Evolutionary conservation across 2,113 vertebrate species (phyloP).

Genomic region (Rhabdornis inornatus): DNA sequence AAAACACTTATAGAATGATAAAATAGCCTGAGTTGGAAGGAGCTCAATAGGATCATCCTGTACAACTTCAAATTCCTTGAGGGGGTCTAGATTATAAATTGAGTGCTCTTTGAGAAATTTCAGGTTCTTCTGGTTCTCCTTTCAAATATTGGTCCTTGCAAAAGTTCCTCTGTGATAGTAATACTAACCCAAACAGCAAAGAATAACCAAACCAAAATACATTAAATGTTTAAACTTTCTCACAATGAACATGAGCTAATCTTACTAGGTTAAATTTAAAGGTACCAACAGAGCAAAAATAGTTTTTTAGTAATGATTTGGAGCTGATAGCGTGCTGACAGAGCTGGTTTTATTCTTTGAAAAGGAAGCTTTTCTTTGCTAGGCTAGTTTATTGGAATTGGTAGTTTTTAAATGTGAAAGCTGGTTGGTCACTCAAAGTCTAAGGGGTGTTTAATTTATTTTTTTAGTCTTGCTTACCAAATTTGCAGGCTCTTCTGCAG

Average conservation of each 20-base stretch:
- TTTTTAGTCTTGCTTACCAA: not conserved
- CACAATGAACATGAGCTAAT: not conserved
- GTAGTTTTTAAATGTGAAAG: not conserved
- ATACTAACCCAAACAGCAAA: not conserved
- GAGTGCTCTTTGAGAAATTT: not conserved
- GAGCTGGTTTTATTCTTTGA: not conserved
- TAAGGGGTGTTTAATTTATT: not conserved
- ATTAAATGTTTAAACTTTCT: not conserved
- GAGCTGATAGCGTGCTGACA: not conserved
- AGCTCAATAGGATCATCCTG: not conserved
- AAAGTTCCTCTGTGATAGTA: not conserved
- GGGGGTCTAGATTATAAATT: not conserved
- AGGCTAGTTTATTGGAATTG: not conserved
- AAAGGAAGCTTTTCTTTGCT: not conserved
- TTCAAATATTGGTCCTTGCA: not conserved
- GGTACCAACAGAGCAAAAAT: not conserved
- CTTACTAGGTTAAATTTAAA: not conserved
- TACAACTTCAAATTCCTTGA: not conserved
- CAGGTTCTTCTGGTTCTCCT: not conserved
- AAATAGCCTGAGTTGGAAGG: not conserved
- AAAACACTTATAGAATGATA: not conserved
- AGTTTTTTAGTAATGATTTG: not conserved
- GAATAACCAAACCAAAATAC: not conserved
- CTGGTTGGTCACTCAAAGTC: not conserved
- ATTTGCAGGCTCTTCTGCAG: not conserved